These are phyloP conservation scores for Camelus dromedarius DNA, from an alignment of 2,113 vertebrate genomes.

Conservation along the genomic window DNA sequence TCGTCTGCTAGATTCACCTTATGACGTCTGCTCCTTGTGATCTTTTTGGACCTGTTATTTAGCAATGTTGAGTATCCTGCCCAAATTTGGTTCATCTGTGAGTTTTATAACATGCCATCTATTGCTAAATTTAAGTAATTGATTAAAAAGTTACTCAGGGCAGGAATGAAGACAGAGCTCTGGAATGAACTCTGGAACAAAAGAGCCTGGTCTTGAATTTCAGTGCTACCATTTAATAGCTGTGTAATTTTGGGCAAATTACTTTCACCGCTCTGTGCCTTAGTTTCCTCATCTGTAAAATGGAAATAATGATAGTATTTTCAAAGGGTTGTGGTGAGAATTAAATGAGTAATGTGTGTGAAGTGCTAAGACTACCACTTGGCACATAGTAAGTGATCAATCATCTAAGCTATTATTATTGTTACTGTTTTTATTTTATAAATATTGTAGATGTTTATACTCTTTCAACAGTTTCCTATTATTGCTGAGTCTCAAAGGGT, in stretches of 20 bases:
- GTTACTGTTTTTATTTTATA: not conserved
- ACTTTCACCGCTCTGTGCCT: not conserved
- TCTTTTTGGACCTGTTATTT: conserved; percentile 34
- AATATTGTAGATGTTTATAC: not conserved
- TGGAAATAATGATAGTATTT: not conserved
- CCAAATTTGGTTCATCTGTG: conserved; percentile 16
- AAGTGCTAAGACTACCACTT: not conserved
- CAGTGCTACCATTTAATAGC: not conserved
- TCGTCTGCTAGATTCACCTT: not conserved
- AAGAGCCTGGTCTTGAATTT: not conserved
- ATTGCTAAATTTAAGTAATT: conserved; percentile 37
- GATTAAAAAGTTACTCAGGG: not conserved
- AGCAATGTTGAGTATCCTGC: not conserved
- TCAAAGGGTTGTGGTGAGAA: not conserved
- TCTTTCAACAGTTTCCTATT: not conserved
- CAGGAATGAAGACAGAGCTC: not conserved
- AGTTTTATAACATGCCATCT: not conserved
- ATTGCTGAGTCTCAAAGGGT: not conserved
- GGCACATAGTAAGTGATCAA: not conserved
- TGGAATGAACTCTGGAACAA: not conserved
- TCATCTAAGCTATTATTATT: not conserved
- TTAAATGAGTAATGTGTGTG: not conserved
- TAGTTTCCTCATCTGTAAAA: not conserved
- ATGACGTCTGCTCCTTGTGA: not conserved
- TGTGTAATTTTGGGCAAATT: not conserved